A percentile compares a stretch with the other conserved stretches of the same genome.
These are phyloP conservation scores for Solenopsis invicta DNA, from an alignment of 1,140 invertebrate genomes.

Conservation along the genomic window DNA sequence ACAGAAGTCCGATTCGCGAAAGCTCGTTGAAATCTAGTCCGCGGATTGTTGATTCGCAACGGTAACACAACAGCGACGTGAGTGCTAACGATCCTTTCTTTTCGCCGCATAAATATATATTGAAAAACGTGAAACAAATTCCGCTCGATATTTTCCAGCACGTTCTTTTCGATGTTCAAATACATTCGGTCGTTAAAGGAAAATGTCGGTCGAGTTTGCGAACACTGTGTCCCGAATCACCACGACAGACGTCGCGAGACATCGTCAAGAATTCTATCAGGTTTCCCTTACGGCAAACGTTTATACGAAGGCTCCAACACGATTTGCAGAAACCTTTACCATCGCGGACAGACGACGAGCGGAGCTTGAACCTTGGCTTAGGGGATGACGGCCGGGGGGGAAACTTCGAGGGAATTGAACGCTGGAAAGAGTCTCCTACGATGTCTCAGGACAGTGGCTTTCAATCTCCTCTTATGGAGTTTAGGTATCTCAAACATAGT, in stretches of 20 bases:
- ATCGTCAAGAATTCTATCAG: slow-evolving; percentile 38
- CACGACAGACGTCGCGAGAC: slow-evolving; percentile 8
- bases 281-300: slow-evolving; percentile 34
- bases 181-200: background rate
- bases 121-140: slow-evolving; percentile 3
- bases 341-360: slow-evolving; percentile 55
- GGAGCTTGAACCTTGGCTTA: slow-evolving; percentile 54
- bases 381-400: slow-evolving; percentile 40
- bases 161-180: background rate
- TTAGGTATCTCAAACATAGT: background rate
- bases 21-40: slow-evolving; percentile 15
- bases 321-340: slow-evolving; percentile 59
- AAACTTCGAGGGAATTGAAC: slow-evolving; percentile 69
- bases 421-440: slow-evolving; percentile 57
- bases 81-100: background rate
- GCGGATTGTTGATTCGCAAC: background rate
- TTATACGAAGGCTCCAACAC: slow-evolving; percentile 42
- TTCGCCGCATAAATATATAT: background rate
- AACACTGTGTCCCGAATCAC: slow-evolving; percentile 2
- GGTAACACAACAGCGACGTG: background rate
- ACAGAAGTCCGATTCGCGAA: background rate
- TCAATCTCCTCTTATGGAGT: slow-evolving; percentile 21
- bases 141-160: background rate
- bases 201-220: background rate
- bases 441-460: slow-evolving; percentile 58